Conservation (phyloP, 1,140 invertebrate species). For the Pogonognathellus flavescens region DNA sequence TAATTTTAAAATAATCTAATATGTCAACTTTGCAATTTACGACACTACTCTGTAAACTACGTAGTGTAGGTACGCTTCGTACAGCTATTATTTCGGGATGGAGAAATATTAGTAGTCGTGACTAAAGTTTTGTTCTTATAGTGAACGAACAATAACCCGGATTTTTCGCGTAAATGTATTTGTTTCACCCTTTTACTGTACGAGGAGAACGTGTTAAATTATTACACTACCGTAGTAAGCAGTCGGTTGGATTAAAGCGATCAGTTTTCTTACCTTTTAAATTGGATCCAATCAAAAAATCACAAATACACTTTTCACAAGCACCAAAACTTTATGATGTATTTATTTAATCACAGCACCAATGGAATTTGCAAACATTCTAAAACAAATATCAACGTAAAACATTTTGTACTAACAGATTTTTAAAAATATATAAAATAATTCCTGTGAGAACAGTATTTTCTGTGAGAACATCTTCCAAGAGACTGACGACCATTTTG, state of each 20-base stretch:
- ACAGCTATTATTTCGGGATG: no score
- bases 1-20: conserved; percentile 51
- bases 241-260: not conserved
- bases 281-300: conserved; percentile 10
- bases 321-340: no score
- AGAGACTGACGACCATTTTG: conserved; percentile 50
- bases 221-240: not conserved
- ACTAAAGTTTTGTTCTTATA: no score
- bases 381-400: not conserved
- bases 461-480: not conserved
- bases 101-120: no score
- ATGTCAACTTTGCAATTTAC: conserved; percentile 30
- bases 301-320: not conserved
- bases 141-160: not conserved
- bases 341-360: no score
- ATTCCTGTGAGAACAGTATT: not conserved
- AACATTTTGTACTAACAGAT: not conserved
- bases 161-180: not conserved
- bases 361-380: not conserved
- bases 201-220: not conserved
- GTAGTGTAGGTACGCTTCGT: no score
- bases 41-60: not conserved
- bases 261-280: not conserved
- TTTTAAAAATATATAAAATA: not conserved
- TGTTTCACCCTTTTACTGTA: not conserved